Conservation (phyloP, 2,888 invertebrate species). For the Sminthurides aquaticus region DNA sequence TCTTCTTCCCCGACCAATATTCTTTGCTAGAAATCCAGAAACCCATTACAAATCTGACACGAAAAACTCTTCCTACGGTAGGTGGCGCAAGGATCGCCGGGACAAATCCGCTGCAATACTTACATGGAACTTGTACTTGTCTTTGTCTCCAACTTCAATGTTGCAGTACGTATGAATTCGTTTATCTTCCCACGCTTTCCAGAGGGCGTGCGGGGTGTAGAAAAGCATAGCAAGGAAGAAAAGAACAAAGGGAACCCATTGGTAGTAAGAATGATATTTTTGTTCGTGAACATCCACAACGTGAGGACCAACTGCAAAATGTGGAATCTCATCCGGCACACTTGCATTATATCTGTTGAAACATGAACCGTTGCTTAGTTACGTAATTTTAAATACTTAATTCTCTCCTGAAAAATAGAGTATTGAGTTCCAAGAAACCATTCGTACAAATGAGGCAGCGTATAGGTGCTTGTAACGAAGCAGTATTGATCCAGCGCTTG, state of each 20-base stretch:
- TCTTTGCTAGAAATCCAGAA: conserved; percentile 14
- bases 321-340: conserved; percentile 44
- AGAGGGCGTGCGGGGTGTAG: conserved; percentile 45
- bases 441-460: conserved; percentile 42
- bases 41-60: too few relatives aligned
- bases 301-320: conserved; percentile 45
- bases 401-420: background rate
- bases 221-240: conserved; percentile 46
- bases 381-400: background rate
- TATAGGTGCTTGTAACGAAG: conserved; percentile 44
- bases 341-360: conserved; percentile 36
- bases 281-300: conserved; percentile 40
- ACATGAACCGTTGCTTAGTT: conserved; percentile 21
- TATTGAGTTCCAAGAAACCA: background rate
- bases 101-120: background rate
- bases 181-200: conserved; percentile 45
- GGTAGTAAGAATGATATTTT: conserved; percentile 51
- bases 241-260: conserved; percentile 47
- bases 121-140: conserved; percentile 6
- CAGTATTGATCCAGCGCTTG: conserved; percentile 41
- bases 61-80: background rate
- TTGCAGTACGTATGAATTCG: conserved; percentile 39
- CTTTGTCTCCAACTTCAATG: conserved; percentile 28
- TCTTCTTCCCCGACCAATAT: conserved; percentile 11
- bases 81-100: background rate